Evolutionary conservation across 2,797 vertebrate genomes (phyloP), one percentile per base, ranked within the genome.

Genomic region (Ispidina picta): DNA sequence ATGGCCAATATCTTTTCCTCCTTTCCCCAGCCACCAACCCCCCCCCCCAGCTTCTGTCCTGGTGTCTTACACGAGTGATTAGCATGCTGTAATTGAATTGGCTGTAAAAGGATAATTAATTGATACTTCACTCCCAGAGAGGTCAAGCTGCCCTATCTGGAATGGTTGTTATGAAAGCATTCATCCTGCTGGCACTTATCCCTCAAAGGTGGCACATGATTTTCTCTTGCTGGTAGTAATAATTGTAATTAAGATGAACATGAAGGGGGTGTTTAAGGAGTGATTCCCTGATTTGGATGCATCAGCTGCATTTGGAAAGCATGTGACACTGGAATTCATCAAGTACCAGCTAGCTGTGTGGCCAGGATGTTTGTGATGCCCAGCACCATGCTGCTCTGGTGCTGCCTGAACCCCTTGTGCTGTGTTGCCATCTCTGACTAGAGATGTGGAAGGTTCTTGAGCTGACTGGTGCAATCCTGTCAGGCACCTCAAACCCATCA

Each of bases 81-180:
- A 97, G 97, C 94, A 92, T 92, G 93, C 94, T 95, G 92, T 98
- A 97, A 98, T 97, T 97, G 97, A 96, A 96, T 88, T 64, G 93
- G 96, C 96, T 89, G 96, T 98, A 97, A 98, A 97, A 96, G 95
- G 96, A 91, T 97, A 98, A 98, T 98, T 97, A 98, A 97, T 96
- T 91, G 96, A 86, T 96, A 92, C 95, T 97, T 97, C 94, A 92
- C 94, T 97, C 93, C 79, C 77, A 26, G 95, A 95, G 98, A 97
- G 98, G 98, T 98, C 98, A 98, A 94, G 94, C 96, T 97, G 97
- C 97, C 96, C 95, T 89, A 23, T 95, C 95, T 90, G 91, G 91
- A 82, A 10, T 72, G 62, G 92, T 18, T 69, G 84, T 93, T 93
- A 92, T 22, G 52, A 52, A 94, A 86, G 86, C 60, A 89, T 78